Base-by-base conservation (phyloP, 1,140 invertebrate genomes). In the Drosophila pachea region DNA sequence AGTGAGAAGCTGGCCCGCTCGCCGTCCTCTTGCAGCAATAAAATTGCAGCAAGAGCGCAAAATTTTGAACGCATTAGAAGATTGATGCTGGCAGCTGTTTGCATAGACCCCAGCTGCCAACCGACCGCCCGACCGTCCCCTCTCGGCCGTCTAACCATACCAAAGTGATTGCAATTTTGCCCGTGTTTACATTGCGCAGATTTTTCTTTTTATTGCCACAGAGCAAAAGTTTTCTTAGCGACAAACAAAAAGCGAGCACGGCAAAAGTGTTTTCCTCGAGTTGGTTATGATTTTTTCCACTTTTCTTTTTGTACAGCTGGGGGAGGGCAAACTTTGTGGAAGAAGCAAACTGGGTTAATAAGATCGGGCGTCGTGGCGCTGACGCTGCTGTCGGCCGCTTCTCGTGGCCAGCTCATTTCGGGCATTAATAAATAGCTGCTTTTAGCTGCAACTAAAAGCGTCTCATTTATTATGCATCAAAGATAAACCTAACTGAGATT, bases 401-500 rank as follows among this genome's bases (percentile, higher is more conserved):
- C 53, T 55, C 38, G 53, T 56, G 67, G 55, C 36, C 45, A 61
- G 63, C 12, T 52, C 31, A 60, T 64, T 59, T 58, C 35, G 58
- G 58, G 71, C 64, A 47, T 83, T 83, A 83, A 83, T 84, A 83
- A 83, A 83, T 83, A 78, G 78, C 79, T 76, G 79, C 79, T 83
- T 83, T 83, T 84, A 84, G 78, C 35, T 58, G 43, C 49, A 61
- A 56, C 54, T 59, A 74, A 83, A 84, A 76, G 79, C 55, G 63
- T 42, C 73, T 84, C 81, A 79, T 83, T 84, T 83, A 73, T 83
- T 83, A 83, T 83, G 79, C 79, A 83, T 84, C 79, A 83, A 84
- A 84, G 79, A 84, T 84, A 84, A 84, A 79, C 81, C 81, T 84
- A 84, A 84, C 79, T 84, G 81, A 84, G 79, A 84, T 84, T 84